A percentile compares a stretch with the other conserved stretches of the same genome.
Conservation (phyloP, 2,888 invertebrate species). For the Andrena hattorfiana region DNA sequence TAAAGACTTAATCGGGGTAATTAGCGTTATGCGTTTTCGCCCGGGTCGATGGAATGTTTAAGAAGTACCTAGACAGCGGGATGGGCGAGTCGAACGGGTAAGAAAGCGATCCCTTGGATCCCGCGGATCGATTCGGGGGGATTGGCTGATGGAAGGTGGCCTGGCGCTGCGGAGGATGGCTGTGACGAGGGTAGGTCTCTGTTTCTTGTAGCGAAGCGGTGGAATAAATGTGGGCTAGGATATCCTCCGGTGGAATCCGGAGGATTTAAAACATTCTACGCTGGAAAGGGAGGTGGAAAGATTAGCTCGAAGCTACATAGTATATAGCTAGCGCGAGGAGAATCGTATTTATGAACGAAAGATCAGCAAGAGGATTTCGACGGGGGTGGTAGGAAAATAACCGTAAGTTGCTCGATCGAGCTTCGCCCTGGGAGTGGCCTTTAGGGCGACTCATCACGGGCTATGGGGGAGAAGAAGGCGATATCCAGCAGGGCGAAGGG, state of each 20-base stretch:
- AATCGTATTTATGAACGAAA: background rate
- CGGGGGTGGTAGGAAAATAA: background rate
- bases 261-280: no score
- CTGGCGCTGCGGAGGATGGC: background rate
- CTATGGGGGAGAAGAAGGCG: constrained; percentile 6
- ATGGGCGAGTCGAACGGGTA: background rate
- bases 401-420: background rate
- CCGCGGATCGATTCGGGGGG: constrained; percentile 17
- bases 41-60: constrained; percentile 32
- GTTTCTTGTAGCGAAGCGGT: constrained; percentile 6
- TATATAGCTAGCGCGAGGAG: background rate
- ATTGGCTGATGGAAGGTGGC: constrained; percentile 5
- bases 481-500: constrained; percentile 31
- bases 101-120: constrained; percentile 3
- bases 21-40: constrained; percentile 61
- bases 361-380: constrained; percentile 15
- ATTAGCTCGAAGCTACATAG: no score
- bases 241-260: background rate
- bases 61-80: constrained; percentile 24
- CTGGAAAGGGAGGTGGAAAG: no score
- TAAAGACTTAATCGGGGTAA: constrained; percentile 59
- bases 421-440: background rate
- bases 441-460: constrained; percentile 17
- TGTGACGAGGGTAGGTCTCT: background rate
- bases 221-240: constrained; percentile 1